A percentile compares a stretch with the other conserved stretches of the same genome.
Conservation (phyloP, 2,888 invertebrate genomes). For the Flexamia atlantica region DNA sequence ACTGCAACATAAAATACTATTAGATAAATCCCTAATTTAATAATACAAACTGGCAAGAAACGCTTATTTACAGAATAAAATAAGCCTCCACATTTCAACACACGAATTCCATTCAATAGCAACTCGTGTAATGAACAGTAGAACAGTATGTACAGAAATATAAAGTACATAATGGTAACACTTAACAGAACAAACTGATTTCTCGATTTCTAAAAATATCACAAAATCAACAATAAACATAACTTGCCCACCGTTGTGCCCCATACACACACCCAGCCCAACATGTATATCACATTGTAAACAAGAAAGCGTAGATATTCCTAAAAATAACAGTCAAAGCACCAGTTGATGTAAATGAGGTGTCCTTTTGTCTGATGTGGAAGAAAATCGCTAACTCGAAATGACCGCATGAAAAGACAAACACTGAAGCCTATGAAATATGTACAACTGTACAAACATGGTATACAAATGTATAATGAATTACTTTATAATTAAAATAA, state of each 20-base stretch:
- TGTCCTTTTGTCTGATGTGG: constrained; percentile 42
- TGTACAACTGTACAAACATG: constrained; percentile 24
- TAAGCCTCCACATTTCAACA: neutral
- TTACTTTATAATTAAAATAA: too few relatives aligned
- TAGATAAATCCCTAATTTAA: too few relatives aligned
- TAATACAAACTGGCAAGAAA: too few relatives aligned
- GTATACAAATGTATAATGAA: neutral
- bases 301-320: constrained; percentile 46
- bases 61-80: too few relatives aligned
- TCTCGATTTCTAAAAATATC: constrained; percentile 9
- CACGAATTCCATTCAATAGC: constrained; percentile 1
- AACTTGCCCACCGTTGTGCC: constrained; percentile 21
- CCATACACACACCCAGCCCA: neutral
- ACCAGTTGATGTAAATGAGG: constrained; percentile 49
- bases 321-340: constrained; percentile 53
- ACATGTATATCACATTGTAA: constrained; percentile 54
- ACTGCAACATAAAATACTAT: too few relatives aligned
- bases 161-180: constrained; percentile 45
- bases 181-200: constrained; percentile 14
- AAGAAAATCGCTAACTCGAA: constrained; percentile 1
- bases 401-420: constrained; percentile 21
- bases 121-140: constrained; percentile 5
- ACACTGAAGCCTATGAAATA: constrained; percentile 33
- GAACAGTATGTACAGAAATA: constrained; percentile 53
- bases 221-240: constrained; percentile 51